Base-by-base conservation (phyloP, 2,113 vertebrate genomes). In the Prunella fulvescens region DNA sequence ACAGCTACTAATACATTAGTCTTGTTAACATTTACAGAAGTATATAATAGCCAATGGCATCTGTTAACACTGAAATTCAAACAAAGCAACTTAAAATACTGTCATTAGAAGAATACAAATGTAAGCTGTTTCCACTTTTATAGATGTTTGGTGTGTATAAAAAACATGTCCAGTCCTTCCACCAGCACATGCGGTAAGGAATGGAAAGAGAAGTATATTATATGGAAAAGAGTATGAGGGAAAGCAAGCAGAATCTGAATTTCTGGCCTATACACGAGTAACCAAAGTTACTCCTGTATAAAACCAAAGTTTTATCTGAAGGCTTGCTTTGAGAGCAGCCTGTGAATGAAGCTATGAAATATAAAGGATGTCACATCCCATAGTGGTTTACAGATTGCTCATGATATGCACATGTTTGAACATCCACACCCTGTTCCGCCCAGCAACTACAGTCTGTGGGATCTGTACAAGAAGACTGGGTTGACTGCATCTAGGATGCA, bases 21-120 rank as follows among this genome's bases (percentile, higher is more conserved):
- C 17, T 28, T 73, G 24, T 47, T 88, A 81, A 79, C 28, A 93
- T 66, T 91, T 86, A 92, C 53, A 86, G 58, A 72, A 84, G 56
- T 65, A 39, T 53, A 15, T 70, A 93, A 81, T 29, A 81, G 53
- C 28, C 56, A 79, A 40, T 39, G 54, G 93, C 35, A 83, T 79
- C 64, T 86, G 54, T 66, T 90, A 81, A 86, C 65, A 90, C 15
- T 80, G n/a, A 78, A 90, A 95, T 42, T 82, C 40, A 95, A 93
- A 93, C 81, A 88, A 71, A 93, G 74, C 31, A 72, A n/a, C 42
- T 81, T 86, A 65, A 86, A 90, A 86, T 45, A 71, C 14, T 58
- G 17, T 31, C 67, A 42, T 60, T 19, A 82, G 19, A 95, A 94
- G 26, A 94, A 80, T 20, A 86, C 28, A 91, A 82, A 91, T 44